Evolutionary conservation across 92 coral and sea anemone genomes (phyloP).

Genomic region (Actinernus sp.): DNA sequence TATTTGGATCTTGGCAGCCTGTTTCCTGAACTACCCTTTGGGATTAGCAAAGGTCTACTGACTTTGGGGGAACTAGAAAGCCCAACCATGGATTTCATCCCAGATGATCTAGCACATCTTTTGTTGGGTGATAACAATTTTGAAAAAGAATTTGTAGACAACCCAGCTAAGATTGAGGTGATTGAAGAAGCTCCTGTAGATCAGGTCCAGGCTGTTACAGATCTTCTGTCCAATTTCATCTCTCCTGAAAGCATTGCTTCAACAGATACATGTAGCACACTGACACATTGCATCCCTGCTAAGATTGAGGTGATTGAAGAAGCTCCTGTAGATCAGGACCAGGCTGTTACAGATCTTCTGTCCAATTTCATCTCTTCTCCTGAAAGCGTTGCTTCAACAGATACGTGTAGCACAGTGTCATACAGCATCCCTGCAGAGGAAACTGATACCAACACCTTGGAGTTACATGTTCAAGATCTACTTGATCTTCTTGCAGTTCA

Average conservation of each 20-base stretch:
- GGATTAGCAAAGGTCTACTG: conserved; percentile 27
- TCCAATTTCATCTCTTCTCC: conserved; percentile 15
- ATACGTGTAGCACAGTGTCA: not conserved
- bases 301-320: conserved; percentile 39
- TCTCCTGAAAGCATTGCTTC: conserved; percentile 30
- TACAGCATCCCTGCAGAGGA: conserved; percentile 9
- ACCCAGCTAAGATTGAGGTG: conserved; percentile 39
- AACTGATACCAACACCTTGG: conserved; percentile 4
- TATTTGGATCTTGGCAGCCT: conserved; percentile 69
- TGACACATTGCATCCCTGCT: no score
- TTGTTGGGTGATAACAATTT: no score
- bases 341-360: conserved; percentile 1
- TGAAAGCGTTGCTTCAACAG: conserved; percentile 11
- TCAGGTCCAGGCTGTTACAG: conserved; percentile 4
- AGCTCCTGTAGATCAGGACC: conserved; percentile 21
- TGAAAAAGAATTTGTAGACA: conserved; percentile 1
- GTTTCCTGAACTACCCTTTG: conserved; percentile 62
- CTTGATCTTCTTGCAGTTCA: conserved; percentile 6
- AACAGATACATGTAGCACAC: no score
- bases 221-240: not conserved
- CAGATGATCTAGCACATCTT: conserved; percentile 25
- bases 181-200: conserved; percentile 34
- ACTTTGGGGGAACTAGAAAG: no score
- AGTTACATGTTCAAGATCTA: conserved; percentile 1
- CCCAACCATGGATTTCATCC: conserved; percentile 28